Evolutionary conservation across 1,140 invertebrate species (phyloP).

Genomic region (Scaptomyza hsui): DNA sequence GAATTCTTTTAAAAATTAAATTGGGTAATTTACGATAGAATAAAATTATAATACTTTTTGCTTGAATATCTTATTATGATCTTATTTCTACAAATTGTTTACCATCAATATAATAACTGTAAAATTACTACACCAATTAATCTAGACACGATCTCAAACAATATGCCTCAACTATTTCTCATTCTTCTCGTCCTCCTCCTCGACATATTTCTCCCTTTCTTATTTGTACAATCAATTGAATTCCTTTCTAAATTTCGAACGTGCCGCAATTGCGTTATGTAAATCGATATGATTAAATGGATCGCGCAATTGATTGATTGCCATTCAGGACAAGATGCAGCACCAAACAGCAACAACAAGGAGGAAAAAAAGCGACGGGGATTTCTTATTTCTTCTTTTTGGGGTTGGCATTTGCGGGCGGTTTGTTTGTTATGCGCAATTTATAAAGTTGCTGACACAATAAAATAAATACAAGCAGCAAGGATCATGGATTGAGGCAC

Average conservation of each 20-base stretch:
- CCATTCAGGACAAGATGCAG: conserved; percentile 50
- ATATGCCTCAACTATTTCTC: neutral
- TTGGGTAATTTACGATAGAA: too few relatives aligned
- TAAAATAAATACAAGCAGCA: conserved; percentile 53
- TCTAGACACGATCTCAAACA: neutral
- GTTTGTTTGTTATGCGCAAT: conserved; percentile 77
- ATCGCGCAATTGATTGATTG: conserved; percentile 69
- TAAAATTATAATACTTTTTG: too few relatives aligned
- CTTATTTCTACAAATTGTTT: too few relatives aligned
- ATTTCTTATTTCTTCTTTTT: conserved; percentile 14
- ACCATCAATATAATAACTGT: neutral
- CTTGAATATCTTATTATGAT: too few relatives aligned
- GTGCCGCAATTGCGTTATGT: conserved; percentile 67
- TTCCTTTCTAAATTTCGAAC: conserved; percentile 27
- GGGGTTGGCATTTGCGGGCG: conserved; percentile 59
- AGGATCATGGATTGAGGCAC: conserved; percentile 51
- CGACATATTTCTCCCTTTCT: neutral
- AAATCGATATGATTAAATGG: conserved; percentile 63
- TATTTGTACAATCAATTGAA: conserved; percentile 13
- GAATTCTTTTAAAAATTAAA: too few relatives aligned
- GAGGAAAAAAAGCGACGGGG: neutral
- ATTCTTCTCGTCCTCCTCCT: neutral
- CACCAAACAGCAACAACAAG: conserved; percentile 39
- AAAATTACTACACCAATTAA: conserved; percentile 5
- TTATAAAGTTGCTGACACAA: conserved; percentile 77